Evolutionary conservation across 2,797 vertebrate species (phyloP).

Genomic region (Fratercula arctica): DNA sequence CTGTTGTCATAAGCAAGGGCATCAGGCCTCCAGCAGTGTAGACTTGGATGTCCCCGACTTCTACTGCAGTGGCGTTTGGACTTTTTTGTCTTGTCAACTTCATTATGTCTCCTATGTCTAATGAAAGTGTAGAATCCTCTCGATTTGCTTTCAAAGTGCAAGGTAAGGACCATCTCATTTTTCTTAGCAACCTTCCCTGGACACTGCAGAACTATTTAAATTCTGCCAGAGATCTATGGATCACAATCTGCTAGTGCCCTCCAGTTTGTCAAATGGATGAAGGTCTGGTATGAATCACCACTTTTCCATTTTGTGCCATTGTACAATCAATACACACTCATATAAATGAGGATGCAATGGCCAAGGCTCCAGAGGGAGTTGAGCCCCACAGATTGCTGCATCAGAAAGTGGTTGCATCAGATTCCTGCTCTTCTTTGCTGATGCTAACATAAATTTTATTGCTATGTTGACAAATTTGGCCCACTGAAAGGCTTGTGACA

Average conservation of each 20-base stretch:
- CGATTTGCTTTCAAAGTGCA: not conserved
- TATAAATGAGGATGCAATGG: constrained; percentile 45
- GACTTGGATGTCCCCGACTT: not conserved
- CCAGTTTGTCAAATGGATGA: constrained; percentile 25
- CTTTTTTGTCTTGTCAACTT: not conserved
- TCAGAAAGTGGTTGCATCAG: constrained; percentile 73
- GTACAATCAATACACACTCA: constrained; percentile 54
- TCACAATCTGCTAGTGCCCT: constrained; percentile 10
- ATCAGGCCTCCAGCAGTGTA: not conserved
- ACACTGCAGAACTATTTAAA: not conserved
- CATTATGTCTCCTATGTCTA: not conserved
- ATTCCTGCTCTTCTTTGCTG: constrained; percentile 36
- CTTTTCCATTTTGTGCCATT: constrained; percentile 43
- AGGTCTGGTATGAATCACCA: constrained; percentile 47
- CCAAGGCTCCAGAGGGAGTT: constrained; percentile 16
- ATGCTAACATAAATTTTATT: not conserved
- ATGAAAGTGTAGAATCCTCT: not conserved
- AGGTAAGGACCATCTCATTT: not conserved
- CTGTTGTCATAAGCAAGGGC: not conserved
- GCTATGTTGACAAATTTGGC: not conserved
- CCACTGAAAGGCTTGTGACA: not conserved
- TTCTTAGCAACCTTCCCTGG: not conserved
- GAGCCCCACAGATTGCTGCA: constrained; percentile 22
- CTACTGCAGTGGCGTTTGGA: not conserved
- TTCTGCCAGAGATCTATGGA: constrained; percentile 21